These are phyloP conservation scores for Malurus elegans DNA, from an alignment of 2,113 vertebrate genomes.

Conservation along the genomic window DNA sequence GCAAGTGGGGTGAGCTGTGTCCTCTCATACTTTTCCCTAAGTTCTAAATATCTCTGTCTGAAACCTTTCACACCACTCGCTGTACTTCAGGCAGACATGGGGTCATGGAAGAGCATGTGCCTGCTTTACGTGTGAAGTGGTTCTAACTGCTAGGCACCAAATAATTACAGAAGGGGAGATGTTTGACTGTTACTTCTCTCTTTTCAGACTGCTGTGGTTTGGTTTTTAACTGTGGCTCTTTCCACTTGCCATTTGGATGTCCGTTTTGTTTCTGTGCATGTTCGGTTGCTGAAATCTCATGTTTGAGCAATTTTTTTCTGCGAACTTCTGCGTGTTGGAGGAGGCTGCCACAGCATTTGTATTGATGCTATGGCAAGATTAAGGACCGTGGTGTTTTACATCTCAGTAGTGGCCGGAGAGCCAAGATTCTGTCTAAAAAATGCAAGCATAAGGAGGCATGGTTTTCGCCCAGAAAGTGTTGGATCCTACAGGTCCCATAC, in stretches of 20 bases:
- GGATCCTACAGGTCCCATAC: background rate
- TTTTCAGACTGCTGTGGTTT: slow-evolving; percentile 68
- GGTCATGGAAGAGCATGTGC: background rate
- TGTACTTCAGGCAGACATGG: background rate
- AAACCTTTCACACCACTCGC: background rate
- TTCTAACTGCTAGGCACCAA: background rate
- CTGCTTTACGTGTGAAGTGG: background rate
- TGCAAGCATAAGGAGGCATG: background rate
- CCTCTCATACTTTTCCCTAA: background rate
- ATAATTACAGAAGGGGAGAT: background rate
- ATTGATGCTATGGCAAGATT: background rate
- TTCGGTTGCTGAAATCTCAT: slow-evolving; percentile 54
- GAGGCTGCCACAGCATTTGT: background rate
- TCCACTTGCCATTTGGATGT: slow-evolving; percentile 61
- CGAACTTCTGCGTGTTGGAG: background rate
- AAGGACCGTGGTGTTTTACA: background rate
- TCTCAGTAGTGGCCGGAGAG: background rate
- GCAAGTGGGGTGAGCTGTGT: background rate
- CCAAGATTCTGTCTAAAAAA: background rate
- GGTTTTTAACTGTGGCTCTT: slow-evolving; percentile 64
- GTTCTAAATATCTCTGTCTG: background rate
- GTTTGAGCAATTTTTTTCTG: slow-evolving; percentile 47
- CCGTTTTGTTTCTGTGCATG: slow-evolving; percentile 32
- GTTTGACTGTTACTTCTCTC: slow-evolving; percentile 54
- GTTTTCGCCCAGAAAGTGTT: background rate